These are phyloP conservation scores for Nomada hirtipes DNA, from an alignment of 2,888 invertebrate species.

Conservation along the genomic window DNA sequence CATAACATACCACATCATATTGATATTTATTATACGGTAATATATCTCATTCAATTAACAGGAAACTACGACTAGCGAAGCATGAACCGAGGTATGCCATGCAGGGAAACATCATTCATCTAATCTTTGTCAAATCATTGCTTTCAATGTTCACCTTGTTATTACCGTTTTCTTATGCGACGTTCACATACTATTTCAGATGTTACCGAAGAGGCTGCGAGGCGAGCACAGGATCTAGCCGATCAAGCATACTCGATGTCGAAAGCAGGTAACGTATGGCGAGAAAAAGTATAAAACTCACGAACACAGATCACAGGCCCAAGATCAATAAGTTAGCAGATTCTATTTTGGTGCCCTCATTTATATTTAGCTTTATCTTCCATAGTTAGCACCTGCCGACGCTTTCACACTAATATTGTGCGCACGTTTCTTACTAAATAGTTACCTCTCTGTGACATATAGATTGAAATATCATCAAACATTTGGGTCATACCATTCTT, in stretches of 20 bases:
- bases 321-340: constrained; percentile 78
- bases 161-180: constrained; percentile 35
- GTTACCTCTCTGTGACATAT: constrained; percentile 58
- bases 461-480: not conserved
- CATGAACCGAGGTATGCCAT: constrained; percentile 83
- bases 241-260: constrained; percentile 74
- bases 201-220: constrained; percentile 82
- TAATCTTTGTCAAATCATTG: constrained; percentile 84
- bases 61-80: constrained; percentile 82
- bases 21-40: constrained; percentile 78
- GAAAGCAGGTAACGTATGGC: constrained; percentile 80
- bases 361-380: constrained; percentile 85
- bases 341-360: constrained; percentile 83
- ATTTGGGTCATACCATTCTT: not conserved
- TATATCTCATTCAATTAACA: constrained; percentile 82
- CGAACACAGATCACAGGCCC: constrained; percentile 75
- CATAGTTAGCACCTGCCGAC: constrained; percentile 84
- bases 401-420: constrained; percentile 83
- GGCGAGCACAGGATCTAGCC: constrained; percentile 79
- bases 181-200: constrained; percentile 76
- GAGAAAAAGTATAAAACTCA: constrained; percentile 49
- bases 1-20: constrained; percentile 70
- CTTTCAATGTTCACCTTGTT: constrained; percentile 80
- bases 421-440: constrained; percentile 82
- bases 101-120: constrained; percentile 84